Conservation (phyloP, 2,113 vertebrate genomes). For the Polypterus bichir region DNA sequence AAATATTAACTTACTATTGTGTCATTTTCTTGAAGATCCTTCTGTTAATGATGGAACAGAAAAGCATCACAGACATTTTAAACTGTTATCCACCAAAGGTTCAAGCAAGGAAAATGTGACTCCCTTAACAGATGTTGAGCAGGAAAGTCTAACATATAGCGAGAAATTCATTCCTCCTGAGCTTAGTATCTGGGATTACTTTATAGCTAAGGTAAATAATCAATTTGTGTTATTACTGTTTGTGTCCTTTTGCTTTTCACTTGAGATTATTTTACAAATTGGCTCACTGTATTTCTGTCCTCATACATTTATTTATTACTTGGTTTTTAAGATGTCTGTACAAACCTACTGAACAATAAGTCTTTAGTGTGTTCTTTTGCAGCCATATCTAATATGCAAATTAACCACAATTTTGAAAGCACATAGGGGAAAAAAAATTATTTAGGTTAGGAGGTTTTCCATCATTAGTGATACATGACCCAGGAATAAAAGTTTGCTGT, state of each 20-base stretch:
- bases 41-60: slow-evolving; percentile 51
- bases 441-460: too few relatives aligned
- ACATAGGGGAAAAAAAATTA: too few relatives aligned
- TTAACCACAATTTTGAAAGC: too few relatives aligned
- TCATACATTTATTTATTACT: too few relatives aligned
- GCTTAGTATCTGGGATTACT: slow-evolving; percentile 97
- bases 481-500: too few relatives aligned
- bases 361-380: too few relatives aligned
- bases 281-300: too few relatives aligned
- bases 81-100: slow-evolving; percentile 49
- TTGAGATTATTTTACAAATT: too few relatives aligned
- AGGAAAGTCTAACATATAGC: slow-evolving; percentile 51
- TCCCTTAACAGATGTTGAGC: slow-evolving; percentile 41
- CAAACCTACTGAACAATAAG: too few relatives aligned
- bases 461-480: too few relatives aligned
- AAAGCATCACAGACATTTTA: slow-evolving; percentile 54
- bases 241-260: background rate
- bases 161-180: slow-evolving; percentile 87
- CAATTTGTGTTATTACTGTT: background rate
- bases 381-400: too few relatives aligned
- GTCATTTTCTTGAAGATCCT: slow-evolving; percentile 31
- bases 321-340: too few relatives aligned
- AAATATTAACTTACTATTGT: background rate
- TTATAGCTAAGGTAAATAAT: slow-evolving; percentile 78
- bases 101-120: slow-evolving; percentile 52